Conservation (phyloP, 2,797 vertebrate species). For the Xiphophorus birchmanni region DNA sequence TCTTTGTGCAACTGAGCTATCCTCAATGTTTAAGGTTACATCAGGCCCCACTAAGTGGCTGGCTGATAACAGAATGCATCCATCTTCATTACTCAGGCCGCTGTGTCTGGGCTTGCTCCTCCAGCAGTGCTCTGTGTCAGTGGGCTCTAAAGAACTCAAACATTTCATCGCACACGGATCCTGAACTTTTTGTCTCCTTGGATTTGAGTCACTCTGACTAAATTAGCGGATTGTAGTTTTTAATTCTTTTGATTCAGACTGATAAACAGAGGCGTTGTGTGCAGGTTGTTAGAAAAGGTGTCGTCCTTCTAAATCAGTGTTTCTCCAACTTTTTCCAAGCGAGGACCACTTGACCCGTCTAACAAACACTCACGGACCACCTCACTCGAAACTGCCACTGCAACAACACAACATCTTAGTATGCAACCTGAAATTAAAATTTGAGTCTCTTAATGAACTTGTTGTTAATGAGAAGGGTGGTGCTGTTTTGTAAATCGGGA, state of each 20-base stretch:
- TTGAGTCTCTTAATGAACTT: too few species aligned
- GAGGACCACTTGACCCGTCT: too few species aligned
- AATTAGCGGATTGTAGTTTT: constrained; percentile 86
- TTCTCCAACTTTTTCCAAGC: too few species aligned
- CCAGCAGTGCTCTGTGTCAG: constrained; percentile 86
- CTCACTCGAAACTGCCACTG: too few species aligned
- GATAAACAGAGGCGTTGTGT: background rate
- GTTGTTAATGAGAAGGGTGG: too few species aligned
- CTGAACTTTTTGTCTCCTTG: constrained; percentile 92
- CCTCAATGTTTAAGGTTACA: constrained; percentile 97
- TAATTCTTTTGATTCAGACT: constrained; percentile 27
- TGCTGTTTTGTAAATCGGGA: too few species aligned
- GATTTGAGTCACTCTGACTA: constrained; percentile 88
- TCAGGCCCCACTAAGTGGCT: constrained; percentile 94
- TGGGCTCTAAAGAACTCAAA: constrained; percentile 89
- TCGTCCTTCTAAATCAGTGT: background rate
- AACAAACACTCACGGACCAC: too few species aligned
- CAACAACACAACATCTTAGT: too few species aligned
- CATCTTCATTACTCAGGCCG: constrained; percentile 96
- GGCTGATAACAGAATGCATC: constrained; percentile 96
- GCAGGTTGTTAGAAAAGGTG: background rate
- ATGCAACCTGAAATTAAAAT: too few species aligned
- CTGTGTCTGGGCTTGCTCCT: constrained; percentile 89
- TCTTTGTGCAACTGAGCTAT: constrained; percentile 94
- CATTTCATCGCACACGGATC: constrained; percentile 90